Conservation (phyloP, 2,888 invertebrate genomes). For the Ophion costatus region DNA sequence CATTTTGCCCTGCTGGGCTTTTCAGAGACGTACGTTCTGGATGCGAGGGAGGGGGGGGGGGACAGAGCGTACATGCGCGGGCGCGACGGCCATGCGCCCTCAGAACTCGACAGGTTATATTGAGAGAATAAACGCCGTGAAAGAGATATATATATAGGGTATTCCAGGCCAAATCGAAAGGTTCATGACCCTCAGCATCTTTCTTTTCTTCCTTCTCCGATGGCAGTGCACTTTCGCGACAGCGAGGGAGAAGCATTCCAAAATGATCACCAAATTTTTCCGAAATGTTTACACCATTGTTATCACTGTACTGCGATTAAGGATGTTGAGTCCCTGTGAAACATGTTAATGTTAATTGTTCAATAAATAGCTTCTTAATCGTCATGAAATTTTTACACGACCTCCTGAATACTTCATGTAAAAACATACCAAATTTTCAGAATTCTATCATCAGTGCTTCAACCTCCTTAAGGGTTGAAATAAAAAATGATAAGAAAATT, state of each 20-base stretch:
- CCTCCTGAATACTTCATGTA: too few species aligned
- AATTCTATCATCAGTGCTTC: too few species aligned
- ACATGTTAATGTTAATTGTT: too few species aligned
- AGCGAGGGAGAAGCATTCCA: background rate
- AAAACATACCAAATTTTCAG: too few species aligned
- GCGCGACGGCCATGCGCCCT: constrained; percentile 53
- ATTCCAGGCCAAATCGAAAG: constrained; percentile 29
- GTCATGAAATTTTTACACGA: too few species aligned
- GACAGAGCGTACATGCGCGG: constrained; percentile 35
- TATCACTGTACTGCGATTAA: too few species aligned
- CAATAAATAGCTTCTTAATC: too few species aligned
- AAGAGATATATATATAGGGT: constrained; percentile 25
- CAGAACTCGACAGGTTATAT: constrained; percentile 39
- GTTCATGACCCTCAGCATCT: constrained; percentile 21
- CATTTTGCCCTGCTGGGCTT: too few species aligned
- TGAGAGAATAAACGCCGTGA: constrained; percentile 36
- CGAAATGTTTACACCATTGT: background rate
- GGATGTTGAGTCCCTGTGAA: too few species aligned
- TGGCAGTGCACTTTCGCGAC: background rate
- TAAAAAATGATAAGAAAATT: too few species aligned
- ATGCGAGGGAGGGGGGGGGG: constrained; percentile 2
- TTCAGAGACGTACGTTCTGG: background rate
- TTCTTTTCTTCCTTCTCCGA: constrained; percentile 4
- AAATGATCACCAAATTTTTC: background rate
- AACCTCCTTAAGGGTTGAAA: too few species aligned